Evolutionary conservation across 2,888 invertebrate species (phyloP), one percentile per base, ranked within the genome.

Genomic region (Enchytraeus crypticus): DNA sequence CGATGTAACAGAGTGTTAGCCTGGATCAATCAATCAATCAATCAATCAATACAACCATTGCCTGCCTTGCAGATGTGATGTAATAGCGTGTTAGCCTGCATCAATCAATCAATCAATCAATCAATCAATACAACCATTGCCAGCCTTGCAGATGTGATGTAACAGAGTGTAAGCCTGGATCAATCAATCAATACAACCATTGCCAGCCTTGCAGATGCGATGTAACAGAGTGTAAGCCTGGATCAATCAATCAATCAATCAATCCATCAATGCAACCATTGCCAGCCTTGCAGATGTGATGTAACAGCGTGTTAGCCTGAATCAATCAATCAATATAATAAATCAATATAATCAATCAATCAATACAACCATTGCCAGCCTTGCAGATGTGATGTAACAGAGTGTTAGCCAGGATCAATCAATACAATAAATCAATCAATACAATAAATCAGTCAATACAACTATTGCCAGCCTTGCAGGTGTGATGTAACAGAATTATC

Each of bases 231-330:
- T 45, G 2, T 65, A 69, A 5, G 73, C 73, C 71, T 72, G 18
- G 18, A 38, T 14, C 43, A 11, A 11, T 14, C 43, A 38, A 38
- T n/a, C n/a, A n/a, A n/a, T n/a, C n/a, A n/a, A n/a, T n/a, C n/a
- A n/a, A n/a, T n/a, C n/a, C n/a, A n/a, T n/a, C n/a, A n/a, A 73
- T 67, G 57, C 69, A 68, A 5, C 73, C 73, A 57, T 73, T 73
- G 18, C 72, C 73, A 18, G 72, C 71, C 54, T 72, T 73, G 56
- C 69, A 69, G 27, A 73, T 67, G 59, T 72, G 73, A 57, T 71
- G 69, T 34, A 73, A 64, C 51, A 73, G 63, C 47, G 70, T 47
- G 3, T 64, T 70, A 8, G 73, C 73, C 71, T 72, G 32, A 8
- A 29, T 11, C 11, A 8, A 49, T 14, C 49, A 49, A 49, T 14